Conservation (phyloP, 1,140 invertebrate species). For the Adoxophyes honmai region DNA sequence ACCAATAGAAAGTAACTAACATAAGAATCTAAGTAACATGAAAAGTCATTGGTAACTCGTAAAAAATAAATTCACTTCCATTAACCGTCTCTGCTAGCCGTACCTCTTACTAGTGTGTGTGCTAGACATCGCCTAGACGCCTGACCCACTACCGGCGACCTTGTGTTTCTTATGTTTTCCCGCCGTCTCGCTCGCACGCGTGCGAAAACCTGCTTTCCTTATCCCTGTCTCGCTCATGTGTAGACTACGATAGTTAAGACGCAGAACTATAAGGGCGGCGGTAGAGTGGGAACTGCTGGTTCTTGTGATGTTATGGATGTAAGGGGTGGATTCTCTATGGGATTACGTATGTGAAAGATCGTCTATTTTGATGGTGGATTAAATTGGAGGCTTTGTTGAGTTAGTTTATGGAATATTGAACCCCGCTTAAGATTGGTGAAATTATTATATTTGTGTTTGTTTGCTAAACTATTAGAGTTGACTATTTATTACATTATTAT, state of each 20-base stretch:
- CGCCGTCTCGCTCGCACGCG: conserved; percentile 44
- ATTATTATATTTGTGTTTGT: too few relatives aligned
- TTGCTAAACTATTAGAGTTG: too few relatives aligned
- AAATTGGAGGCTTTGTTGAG: background rate
- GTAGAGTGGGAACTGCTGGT: background rate
- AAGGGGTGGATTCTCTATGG: background rate
- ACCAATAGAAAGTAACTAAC: too few relatives aligned
- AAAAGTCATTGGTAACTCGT: conserved; percentile 22
- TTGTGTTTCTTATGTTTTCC: conserved; percentile 70
- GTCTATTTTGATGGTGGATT: conserved; percentile 7
- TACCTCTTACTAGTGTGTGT: conserved; percentile 54
- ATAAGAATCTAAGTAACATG: too few relatives aligned
- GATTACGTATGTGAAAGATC: background rate
- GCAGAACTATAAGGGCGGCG: conserved; percentile 6
- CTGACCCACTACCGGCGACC: conserved; percentile 67
- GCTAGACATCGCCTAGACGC: conserved; percentile 69
- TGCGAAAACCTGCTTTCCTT: background rate
- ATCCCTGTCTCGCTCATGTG: conserved; percentile 29
- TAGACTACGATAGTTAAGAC: conserved; percentile 42
- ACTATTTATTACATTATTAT: too few relatives aligned
- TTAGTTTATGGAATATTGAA: background rate
- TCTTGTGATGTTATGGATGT: background rate
- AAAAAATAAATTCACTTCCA: conserved; percentile 4
- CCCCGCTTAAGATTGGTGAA: background rate
- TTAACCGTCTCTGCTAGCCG: conserved; percentile 32